A percentile compares a stretch with the other conserved stretches of the same genome.
Evolutionary conservation across 2,113 vertebrate genomes (phyloP).

Genomic region (Archilochus colubris): DNA sequence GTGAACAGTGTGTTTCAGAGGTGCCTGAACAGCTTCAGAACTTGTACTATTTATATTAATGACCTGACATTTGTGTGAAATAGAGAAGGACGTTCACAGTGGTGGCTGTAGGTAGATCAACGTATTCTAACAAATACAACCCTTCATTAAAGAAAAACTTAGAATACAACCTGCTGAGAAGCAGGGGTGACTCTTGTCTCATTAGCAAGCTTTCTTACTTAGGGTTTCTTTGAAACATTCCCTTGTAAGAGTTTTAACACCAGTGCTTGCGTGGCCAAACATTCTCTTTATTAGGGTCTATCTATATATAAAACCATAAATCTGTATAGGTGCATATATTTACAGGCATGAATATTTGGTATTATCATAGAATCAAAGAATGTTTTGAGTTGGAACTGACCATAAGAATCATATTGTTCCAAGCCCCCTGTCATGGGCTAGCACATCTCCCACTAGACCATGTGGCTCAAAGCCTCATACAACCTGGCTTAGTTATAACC

Average conservation of each 20-base stretch:
- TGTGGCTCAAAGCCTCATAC: no score
- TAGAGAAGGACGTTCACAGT: neutral
- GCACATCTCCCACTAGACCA: no score
- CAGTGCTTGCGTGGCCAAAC: neutral
- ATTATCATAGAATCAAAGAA: neutral
- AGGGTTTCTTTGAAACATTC: neutral
- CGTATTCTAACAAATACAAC: neutral
- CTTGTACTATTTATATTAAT: neutral
- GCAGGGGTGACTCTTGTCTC: neutral
- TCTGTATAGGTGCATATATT: neutral
- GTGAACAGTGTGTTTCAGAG: neutral
- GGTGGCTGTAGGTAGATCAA: neutral
- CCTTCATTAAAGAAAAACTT: neutral
- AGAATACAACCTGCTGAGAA: neutral
- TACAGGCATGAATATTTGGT: neutral
- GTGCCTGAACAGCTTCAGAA: neutral
- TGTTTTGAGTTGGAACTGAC: no score
- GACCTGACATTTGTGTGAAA: neutral
- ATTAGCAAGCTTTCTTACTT: neutral
- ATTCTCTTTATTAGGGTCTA: neutral
- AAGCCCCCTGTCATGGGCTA: no score
- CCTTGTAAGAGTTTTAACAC: neutral
- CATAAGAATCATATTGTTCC: no score
- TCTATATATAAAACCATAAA: neutral
- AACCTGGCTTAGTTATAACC: no score